Conservation (phyloP, 2,113 vertebrate species). For the Odocoileus virginianus region DNA sequence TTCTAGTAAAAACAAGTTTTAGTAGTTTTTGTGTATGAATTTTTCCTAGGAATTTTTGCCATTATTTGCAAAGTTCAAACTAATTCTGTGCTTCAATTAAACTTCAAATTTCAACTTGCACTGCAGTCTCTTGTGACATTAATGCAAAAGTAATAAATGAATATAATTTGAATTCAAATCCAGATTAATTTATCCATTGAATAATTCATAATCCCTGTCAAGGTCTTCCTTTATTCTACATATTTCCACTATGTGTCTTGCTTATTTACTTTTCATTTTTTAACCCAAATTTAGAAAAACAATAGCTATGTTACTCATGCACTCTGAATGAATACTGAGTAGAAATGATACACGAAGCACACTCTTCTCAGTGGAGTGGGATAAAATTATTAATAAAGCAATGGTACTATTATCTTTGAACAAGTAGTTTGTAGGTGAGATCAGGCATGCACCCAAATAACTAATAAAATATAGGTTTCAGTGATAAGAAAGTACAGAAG, state of each 20-base stretch:
- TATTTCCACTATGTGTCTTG: neutral
- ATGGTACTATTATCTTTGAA: neutral
- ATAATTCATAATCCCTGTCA: neutral
- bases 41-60: neutral
- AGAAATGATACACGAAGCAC: neutral
- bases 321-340: neutral
- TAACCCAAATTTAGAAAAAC: neutral
- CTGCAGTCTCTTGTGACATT: neutral
- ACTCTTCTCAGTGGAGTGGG: neutral
- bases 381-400: neutral
- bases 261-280: neutral
- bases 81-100: neutral
- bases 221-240: neutral
- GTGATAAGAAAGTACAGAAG: neutral
- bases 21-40: neutral
- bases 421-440: neutral
- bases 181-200: neutral
- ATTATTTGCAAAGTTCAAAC: neutral
- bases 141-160: neutral
- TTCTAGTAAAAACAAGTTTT: neutral
- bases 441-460: neutral
- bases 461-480: neutral
- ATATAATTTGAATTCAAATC: conserved; percentile 5
- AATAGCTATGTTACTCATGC: neutral
- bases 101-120: neutral